Base-by-base conservation (phyloP, 2,888 invertebrate genomes). In the Chydorus sphaericus region DNA sequence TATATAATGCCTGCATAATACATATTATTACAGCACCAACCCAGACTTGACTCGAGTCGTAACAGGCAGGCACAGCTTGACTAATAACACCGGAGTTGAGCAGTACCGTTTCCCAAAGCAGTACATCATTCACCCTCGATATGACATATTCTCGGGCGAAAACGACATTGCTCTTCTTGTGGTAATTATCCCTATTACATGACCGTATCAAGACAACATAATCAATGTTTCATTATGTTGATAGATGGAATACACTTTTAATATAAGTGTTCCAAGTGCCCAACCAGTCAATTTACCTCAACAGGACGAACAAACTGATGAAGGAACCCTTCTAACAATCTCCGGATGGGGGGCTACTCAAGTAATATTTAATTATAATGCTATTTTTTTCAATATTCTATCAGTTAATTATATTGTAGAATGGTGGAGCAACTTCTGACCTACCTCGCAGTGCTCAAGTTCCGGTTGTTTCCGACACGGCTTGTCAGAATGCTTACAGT, bases 121-220 rank as follows among this genome's bases (percentile, higher is more conserved):
- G 36, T 11, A 11, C 36, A 33, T 33, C 36, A 33, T 33, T 10
- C 36, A 33, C n/a, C 10, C 10, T 11, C 10, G 36, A 10, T 33
- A 33, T n/a, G n/a, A 33, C 36, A 11, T n/a, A n/a, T n/a, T 10
- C 36, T 11, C 36, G 10, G 36, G 10, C n/a, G 36, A 33, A 23
- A 71, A 84, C 63, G 85, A 85, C 62, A 81, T 85, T 57, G 84
- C 82, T 0, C 65, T 85, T 2, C 63, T 85, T 5, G 76, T 76
- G 62, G 69, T 83, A 29, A 67, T 26, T 73, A 82, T 3, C 66
- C 71, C 1, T 63, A 71, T 0, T 70, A 33, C 36, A 11, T n/a
- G n/a, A 11, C n/a, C 10, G 10, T 33, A 33, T 10, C n/a, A 33
- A 33, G 10, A 33, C 36, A n/a, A 33, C 10, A 11, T 33, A 33